phyloP scores from a whole-genome alignment of 2,888 invertebrate species.

The Cerceris rybyensis region DNA sequence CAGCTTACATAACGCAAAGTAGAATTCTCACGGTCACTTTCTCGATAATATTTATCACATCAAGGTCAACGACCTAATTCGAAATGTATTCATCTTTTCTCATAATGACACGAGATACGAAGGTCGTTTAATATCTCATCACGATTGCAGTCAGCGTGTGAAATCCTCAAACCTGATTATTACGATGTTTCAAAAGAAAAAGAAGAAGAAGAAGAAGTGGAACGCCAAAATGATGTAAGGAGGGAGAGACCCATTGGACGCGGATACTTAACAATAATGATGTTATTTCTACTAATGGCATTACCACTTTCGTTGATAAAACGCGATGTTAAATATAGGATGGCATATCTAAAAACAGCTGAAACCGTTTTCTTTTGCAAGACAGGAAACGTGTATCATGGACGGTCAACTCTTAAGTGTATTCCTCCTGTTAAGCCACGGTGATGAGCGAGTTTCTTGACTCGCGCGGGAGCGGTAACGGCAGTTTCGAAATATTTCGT shows the following conservation, averaged over 20 bases:
- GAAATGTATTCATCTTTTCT: neutral
- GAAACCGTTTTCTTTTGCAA: neutral
- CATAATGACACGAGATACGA: neutral
- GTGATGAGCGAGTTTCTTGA: neutral
- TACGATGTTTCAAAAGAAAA: neutral
- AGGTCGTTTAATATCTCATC: neutral
- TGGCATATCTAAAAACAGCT: slow-evolving; percentile 2
- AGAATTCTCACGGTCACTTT: neutral
- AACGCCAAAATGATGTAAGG: neutral
- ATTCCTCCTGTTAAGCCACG: neutral
- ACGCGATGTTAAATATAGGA: slow-evolving; percentile 16
- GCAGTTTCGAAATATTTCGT: neutral
- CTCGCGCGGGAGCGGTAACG: neutral
- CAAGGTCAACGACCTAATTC: neutral
- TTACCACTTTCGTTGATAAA: slow-evolving; percentile 17
- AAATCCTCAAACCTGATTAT: neutral
- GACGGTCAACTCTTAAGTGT: neutral
- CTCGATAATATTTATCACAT: neutral
- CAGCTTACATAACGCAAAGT: neutral
- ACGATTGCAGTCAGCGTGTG: neutral
- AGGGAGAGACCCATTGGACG: neutral
- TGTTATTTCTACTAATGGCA: slow-evolving; percentile 10
- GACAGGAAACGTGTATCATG: neutral
- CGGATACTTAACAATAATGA: neutral
- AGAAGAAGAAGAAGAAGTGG: neutral